Conservation (phyloP, 2,888 invertebrate genomes). For the Griposia aprilina region DNA sequence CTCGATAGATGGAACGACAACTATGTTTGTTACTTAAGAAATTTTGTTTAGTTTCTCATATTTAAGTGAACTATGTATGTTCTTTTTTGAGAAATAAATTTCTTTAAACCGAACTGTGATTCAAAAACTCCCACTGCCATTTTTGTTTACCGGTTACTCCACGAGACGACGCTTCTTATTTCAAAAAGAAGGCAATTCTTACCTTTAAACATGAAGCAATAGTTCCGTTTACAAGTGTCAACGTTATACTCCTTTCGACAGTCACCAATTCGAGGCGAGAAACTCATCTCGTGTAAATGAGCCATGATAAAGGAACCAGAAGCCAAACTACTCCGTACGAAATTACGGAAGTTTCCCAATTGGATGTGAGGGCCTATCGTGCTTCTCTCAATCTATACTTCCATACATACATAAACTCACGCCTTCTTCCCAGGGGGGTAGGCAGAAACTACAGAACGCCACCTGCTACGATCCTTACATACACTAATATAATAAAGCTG, state of each 20-base stretch:
- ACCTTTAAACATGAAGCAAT: background rate
- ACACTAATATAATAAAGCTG: background rate
- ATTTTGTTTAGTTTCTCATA: no score
- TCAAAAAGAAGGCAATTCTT: background rate
- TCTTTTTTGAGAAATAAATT: no score
- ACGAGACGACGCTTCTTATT: background rate
- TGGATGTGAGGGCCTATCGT: slow-evolving; percentile 7
- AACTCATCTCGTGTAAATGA: background rate
- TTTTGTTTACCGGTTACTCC: background rate
- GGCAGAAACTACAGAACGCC: no score
- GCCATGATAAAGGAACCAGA: slow-evolving; percentile 2
- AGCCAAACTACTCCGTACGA: background rate
- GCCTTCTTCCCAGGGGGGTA: no score
- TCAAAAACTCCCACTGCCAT: background rate
- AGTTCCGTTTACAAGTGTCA: background rate
- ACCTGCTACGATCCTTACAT: no score
- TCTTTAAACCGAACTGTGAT: no score
- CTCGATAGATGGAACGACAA: no score
- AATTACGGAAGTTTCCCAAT: slow-evolving; percentile 49
- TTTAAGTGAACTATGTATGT: no score
- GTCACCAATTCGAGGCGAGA: background rate
- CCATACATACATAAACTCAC: no score
- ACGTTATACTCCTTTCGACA: no score
- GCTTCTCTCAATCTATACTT: slow-evolving; percentile 6
- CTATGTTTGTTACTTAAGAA: no score